Percentiles rank a stretch among this genome's conserved stretches.
phyloP scores from a whole-genome alignment of 2,888 invertebrate genomes.

The Scrobipalpa costella region DNA sequence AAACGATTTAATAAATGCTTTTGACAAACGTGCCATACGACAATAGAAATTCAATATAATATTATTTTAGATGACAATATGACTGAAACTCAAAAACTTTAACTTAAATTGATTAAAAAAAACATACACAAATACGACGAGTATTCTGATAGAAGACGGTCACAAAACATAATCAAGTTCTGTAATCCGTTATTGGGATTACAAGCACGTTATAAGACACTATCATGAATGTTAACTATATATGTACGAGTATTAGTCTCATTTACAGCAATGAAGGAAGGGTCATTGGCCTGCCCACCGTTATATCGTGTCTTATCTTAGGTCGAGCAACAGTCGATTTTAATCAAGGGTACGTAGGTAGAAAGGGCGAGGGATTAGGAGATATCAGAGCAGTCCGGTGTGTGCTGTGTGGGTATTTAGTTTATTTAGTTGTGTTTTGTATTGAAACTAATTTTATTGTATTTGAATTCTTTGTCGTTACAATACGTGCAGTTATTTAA shows the following conservation, averaged over 20 bases:
- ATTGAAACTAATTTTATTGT: not conserved
- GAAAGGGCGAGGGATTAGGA: slow-evolving; percentile 24
- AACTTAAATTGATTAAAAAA: too few relatives aligned
- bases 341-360: slow-evolving; percentile 28
- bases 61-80: too few relatives aligned
- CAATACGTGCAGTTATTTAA: not conserved
- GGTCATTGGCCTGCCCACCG: slow-evolving; percentile 62
- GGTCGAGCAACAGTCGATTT: slow-evolving; percentile 46
- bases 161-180: slow-evolving; percentile 7
- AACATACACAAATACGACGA: too few relatives aligned
- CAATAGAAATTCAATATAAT: too few relatives aligned
- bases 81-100: too few relatives aligned
- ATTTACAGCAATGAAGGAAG: slow-evolving; percentile 54
- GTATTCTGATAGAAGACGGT: too few relatives aligned
- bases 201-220: slow-evolving; percentile 26
- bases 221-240: slow-evolving; percentile 44
- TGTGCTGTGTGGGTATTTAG: not conserved
- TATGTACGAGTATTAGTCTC: slow-evolving; percentile 62
- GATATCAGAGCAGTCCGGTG: not conserved
- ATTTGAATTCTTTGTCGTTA: not conserved
- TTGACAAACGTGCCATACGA: too few relatives aligned
- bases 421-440: slow-evolving; percentile 13
- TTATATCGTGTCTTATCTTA: slow-evolving; percentile 47
- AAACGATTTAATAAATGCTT: not conserved
- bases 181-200: slow-evolving; percentile 17